A percentile compares a stretch with the other conserved stretches of the same genome.
phyloP scores from a whole-genome alignment of 2,888 invertebrate genomes.

The Torymus tubicola region DNA sequence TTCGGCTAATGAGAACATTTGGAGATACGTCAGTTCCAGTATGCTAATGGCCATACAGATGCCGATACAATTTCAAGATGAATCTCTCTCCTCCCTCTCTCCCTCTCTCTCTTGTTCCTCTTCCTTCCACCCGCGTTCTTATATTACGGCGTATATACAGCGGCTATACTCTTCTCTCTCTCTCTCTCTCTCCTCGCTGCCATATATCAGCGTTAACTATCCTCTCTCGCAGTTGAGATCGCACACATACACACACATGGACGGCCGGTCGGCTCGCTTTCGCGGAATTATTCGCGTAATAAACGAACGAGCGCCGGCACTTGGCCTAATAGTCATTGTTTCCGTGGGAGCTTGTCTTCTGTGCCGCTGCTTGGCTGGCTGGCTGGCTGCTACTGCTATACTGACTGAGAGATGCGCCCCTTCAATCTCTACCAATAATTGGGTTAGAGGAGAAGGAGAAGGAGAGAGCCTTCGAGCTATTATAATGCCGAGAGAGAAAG shows the following conservation, averaged over 20 bases:
- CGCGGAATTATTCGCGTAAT: slow-evolving; percentile 64
- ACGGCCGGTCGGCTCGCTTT: slow-evolving; percentile 42
- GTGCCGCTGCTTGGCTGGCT: slow-evolving; percentile 6
- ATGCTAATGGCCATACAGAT: slow-evolving; percentile 77
- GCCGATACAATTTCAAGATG: slow-evolving; percentile 77
- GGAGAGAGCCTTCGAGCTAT: slow-evolving; percentile 14
- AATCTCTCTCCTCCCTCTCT: slow-evolving; percentile 68
- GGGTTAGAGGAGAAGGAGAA: slow-evolving; percentile 42
- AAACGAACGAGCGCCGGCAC: slow-evolving; percentile 62
- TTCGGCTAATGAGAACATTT: slow-evolving; percentile 77
- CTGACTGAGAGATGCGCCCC: slow-evolving; percentile 37
- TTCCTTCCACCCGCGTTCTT: slow-evolving; percentile 63
- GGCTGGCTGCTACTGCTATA: background rate
- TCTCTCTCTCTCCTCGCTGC: slow-evolving; percentile 52
- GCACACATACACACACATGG: slow-evolving; percentile 54
- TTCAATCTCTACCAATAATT: slow-evolving; percentile 58
- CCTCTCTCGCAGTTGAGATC: slow-evolving; percentile 62
- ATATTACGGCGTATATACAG: slow-evolving; percentile 65
- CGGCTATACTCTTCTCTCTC: no score
- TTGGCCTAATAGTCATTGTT: slow-evolving; percentile 65
- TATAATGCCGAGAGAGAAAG: slow-evolving; percentile 23
- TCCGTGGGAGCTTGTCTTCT: slow-evolving; percentile 49
- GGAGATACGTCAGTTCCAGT: slow-evolving; percentile 77
- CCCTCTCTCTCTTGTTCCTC: slow-evolving; percentile 63
- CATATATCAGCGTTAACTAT: slow-evolving; percentile 74